A percentile compares a stretch with the other conserved stretches of the same genome.
Conservation (phyloP, 2,113 vertebrate species). For the Aegithalos caudatus region DNA sequence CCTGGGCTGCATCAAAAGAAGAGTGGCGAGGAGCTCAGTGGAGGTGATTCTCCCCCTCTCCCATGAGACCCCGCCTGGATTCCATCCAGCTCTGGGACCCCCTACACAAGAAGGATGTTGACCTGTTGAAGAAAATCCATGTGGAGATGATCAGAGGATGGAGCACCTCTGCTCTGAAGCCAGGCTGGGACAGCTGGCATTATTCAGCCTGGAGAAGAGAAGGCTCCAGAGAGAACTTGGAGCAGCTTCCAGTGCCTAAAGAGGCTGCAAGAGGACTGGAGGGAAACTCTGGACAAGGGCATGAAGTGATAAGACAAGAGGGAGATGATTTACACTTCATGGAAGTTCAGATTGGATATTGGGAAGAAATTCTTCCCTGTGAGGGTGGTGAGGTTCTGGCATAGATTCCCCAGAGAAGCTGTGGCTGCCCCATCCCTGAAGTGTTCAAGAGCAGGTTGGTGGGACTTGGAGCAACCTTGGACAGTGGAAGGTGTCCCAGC, state of each 20-base stretch:
- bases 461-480: rapidly evolving
- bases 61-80: not conserved
- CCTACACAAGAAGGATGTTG: not conserved
- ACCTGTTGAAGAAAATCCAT: not conserved
- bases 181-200: not conserved
- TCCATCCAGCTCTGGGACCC: not conserved
- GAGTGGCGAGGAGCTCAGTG: not conserved
- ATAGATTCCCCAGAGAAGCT: rapidly evolving
- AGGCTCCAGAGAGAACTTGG: not conserved
- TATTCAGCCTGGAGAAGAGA: not conserved
- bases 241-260: not conserved
- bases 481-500: rapidly evolving
- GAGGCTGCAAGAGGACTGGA: not conserved
- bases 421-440: not conserved
- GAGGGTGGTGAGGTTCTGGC: rapidly evolving
- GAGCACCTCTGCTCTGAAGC: not conserved
- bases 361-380: rapidly evolving
- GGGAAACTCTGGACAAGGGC: too few species aligned
- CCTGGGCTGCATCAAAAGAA: not conserved
- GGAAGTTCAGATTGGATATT: not conserved
- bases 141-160: not conserved
- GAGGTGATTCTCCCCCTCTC: not conserved
- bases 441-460: rapidly evolving
- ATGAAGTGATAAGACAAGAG: not conserved
- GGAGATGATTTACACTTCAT: not conserved